Evolutionary conservation across 2,113 vertebrate genomes (phyloP), one percentile per base, ranked within the genome.

Genomic region (Tiliqua scincoides): DNA sequence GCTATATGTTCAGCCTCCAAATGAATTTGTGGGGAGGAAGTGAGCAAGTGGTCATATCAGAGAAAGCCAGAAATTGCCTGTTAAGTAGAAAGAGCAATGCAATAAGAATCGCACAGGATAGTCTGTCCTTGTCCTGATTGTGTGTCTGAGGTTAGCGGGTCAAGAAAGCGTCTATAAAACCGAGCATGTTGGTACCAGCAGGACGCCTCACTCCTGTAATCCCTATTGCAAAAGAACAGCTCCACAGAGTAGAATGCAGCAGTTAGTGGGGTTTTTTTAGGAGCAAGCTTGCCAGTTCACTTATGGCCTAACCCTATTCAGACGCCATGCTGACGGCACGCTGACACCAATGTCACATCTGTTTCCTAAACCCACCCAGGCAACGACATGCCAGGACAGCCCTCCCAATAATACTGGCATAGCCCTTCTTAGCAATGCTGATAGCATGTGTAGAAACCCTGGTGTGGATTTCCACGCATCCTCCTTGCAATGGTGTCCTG

Each of bases 61-160:
- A 3, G 7, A 14, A 83, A n/a, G 1, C 70, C 52, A 85, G 23
- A 77, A 27, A 59, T 21, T 54, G 74, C 2, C 27, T 78, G 9
- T 6, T 77, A 84, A 15, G 37, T 17, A 63, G n/a, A 25, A 63
- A 75, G 12, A 0, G 0, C n/a, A 43, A 20, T 67, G 43, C 43
- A 79, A 27, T 86, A n/a, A n/a, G 11, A 7, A 43, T 78, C 63
- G 11, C 14, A 71, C 30, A 48, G 59, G 57, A 63, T 73, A 7
- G n/a, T 73, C n/a, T 17, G 40, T 70, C 68, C 32, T 18, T 85
- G 27, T 32, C 62, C 71, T 70, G 48, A 9, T 67, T 86, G n/a
- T 27, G 10, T 81, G 74, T 54, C 54, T 80, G 30, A 65, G n/a
- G 40, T 63, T 81, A 21, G 8, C 30, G 9, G 85, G n/a, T 86